These are phyloP conservation scores for Puntigrus tetrazona DNA, from an alignment of 2,113 vertebrate species.

Conservation along the genomic window DNA sequence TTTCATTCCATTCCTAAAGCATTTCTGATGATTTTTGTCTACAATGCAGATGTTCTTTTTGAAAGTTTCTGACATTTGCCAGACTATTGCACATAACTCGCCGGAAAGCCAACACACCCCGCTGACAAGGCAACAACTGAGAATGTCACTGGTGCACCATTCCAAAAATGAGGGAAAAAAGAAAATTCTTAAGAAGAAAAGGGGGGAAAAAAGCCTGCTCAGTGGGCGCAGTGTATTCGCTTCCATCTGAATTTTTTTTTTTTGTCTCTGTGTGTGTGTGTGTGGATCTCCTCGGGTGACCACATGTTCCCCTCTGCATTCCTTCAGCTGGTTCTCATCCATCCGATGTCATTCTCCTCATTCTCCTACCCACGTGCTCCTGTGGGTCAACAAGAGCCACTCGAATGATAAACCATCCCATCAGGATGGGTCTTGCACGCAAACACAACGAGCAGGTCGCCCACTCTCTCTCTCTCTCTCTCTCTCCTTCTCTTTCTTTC, in stretches of 20 bases:
- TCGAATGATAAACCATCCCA: slow-evolving; percentile 56
- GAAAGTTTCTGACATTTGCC: slow-evolving; percentile 13
- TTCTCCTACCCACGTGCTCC: slow-evolving; percentile 47
- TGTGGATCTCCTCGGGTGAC: slow-evolving; percentile 1
- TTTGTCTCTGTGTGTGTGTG: no score
- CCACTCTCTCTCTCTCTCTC: slow-evolving; percentile 7
- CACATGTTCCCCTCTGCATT: slow-evolving; percentile 60
- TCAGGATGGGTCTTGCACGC: slow-evolving; percentile 54
- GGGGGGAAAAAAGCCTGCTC: not conserved
- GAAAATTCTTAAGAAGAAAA: slow-evolving; percentile 18
- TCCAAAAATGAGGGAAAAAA: slow-evolving; percentile 27
- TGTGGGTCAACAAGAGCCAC: slow-evolving; percentile 54
- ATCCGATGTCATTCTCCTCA: slow-evolving; percentile 48
- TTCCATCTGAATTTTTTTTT: slow-evolving; percentile 32
- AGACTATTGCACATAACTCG: slow-evolving; percentile 7
- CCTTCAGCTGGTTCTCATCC: slow-evolving; percentile 46
- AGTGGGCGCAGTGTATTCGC: slow-evolving; percentile 8
- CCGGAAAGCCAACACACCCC: slow-evolving; percentile 16
- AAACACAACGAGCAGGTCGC: slow-evolving; percentile 37
- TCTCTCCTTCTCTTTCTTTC: not conserved
- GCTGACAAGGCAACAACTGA: slow-evolving; percentile 30
- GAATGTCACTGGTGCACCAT: slow-evolving; percentile 2
- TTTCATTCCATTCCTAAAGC: slow-evolving; percentile 1
- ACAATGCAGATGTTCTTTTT: slow-evolving; percentile 31
- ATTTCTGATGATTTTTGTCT: slow-evolving; percentile 31